Percentiles rank a stretch among this genome's conserved stretches.
phyloP scores from a whole-genome alignment of 1,140 invertebrate genomes.

The Andrena cerasifolii region DNA sequence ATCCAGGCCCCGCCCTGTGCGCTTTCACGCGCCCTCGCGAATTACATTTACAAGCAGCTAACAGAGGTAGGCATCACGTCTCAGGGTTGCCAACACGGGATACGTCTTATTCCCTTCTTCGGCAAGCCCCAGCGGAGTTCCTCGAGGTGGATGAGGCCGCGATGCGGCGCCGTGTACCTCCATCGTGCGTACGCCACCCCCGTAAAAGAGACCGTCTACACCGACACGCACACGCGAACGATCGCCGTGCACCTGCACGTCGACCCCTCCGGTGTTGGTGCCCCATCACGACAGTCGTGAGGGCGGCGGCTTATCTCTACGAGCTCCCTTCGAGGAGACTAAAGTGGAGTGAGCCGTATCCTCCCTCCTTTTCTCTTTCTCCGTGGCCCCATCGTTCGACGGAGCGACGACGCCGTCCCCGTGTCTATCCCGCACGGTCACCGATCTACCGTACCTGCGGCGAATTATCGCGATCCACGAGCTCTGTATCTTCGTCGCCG shows the following conservation, averaged over 20 bases:
- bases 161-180: slow-evolving; percentile 16
- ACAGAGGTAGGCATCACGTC: slow-evolving; percentile 16
- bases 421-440: slow-evolving; percentile 35
- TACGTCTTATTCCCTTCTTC: slow-evolving; percentile 36
- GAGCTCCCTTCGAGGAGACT: slow-evolving; percentile 60
- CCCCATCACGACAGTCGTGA: slow-evolving; percentile 55
- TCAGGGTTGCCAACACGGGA: slow-evolving; percentile 33
- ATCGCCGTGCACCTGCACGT: background rate
- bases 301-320: slow-evolving; percentile 69
- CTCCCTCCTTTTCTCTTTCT: slow-evolving; percentile 17
- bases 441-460: slow-evolving; percentile 19
- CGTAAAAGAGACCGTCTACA: slow-evolving; percentile 4
- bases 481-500: slow-evolving; percentile 1
- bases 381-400: slow-evolving; percentile 25
- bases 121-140: slow-evolving; percentile 29
- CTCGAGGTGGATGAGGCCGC: slow-evolving; percentile 42
- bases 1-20: no score
- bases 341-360: slow-evolving; percentile 64
- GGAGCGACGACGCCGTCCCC: slow-evolving; percentile 59
- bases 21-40: slow-evolving; percentile 20
- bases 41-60: slow-evolving; percentile 34
- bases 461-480: slow-evolving; percentile 55
- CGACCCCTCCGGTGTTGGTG: slow-evolving; percentile 37
- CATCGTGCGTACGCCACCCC: slow-evolving; percentile 39
- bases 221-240: background rate